Evolutionary conservation across 2,113 vertebrate genomes (phyloP).

Genomic region (Notarius lentiginosus): DNA sequence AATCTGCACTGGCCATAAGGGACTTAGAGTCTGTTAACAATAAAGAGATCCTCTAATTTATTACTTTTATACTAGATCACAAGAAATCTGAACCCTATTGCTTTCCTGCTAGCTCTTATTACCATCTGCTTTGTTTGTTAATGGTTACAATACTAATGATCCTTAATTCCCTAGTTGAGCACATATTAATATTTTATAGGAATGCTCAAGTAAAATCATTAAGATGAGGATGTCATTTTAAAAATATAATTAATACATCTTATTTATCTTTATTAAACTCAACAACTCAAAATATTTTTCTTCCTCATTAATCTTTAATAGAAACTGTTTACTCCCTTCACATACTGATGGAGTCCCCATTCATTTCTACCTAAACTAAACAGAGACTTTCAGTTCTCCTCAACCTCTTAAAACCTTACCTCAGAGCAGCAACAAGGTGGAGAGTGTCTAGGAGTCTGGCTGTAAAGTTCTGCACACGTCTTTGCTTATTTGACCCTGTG

Average conservation of each 20-base stretch:
- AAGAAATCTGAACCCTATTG: neutral
- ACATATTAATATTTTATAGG: neutral
- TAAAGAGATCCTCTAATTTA: neutral
- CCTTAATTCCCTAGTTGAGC: neutral
- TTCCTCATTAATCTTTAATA: too few species aligned
- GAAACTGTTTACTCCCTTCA: neutral
- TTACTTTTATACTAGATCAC: neutral
- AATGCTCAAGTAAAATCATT: neutral
- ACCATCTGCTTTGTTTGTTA: neutral
- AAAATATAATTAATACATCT: neutral
- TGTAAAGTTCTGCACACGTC: constrained; percentile 65
- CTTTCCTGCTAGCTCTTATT: neutral
- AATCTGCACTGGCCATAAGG: neutral
- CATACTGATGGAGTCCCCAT: neutral
- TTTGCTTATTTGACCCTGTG: constrained; percentile 70
- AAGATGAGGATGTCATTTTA: neutral
- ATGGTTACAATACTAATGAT: neutral
- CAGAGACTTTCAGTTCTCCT: neutral
- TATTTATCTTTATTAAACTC: neutral
- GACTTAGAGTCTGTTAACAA: neutral
- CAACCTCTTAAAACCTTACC: constrained; percentile 70
- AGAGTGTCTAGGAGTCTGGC: constrained; percentile 69
- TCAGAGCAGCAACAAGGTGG: constrained; percentile 68
- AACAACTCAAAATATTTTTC: neutral
- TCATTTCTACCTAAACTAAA: neutral